These are phyloP conservation scores for Corythaeola cristata DNA, from an alignment of 2,113 vertebrate genomes.

Conservation along the genomic window DNA sequence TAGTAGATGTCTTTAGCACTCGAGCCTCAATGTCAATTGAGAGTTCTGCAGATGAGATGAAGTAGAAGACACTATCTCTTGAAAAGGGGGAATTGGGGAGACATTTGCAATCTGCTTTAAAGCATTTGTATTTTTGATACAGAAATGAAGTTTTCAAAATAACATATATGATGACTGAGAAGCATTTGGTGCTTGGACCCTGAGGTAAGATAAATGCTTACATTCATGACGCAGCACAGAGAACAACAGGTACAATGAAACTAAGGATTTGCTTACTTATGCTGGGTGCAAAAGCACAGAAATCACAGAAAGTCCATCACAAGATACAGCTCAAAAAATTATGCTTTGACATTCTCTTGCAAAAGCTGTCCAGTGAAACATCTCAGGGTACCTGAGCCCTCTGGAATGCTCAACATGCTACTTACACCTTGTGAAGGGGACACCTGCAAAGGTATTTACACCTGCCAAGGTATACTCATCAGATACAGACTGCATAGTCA, in stretches of 20 bases:
- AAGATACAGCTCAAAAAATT: neutral
- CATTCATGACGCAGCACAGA: rapidly evolving
- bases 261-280: neutral
- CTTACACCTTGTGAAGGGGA: neutral
- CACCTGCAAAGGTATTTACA: too few species aligned
- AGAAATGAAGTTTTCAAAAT: neutral
- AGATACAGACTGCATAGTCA: neutral
- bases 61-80: neutral
- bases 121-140: neutral
- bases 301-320: neutral
- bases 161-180: rapidly evolving
- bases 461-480: neutral
- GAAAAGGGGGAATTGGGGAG: neutral
- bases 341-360: neutral
- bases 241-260: neutral
- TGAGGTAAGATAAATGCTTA: neutral
- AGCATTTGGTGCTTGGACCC: neutral
- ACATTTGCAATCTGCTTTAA: neutral
- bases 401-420: neutral
- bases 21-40: neutral
- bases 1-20: neutral
- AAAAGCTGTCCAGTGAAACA: neutral
- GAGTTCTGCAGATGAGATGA: neutral
- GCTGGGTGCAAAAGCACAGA: neutral
- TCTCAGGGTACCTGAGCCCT: rapidly evolving